Conservation (phyloP, 2,888 invertebrate species). For the Caenorhabditis sp. region DNA sequence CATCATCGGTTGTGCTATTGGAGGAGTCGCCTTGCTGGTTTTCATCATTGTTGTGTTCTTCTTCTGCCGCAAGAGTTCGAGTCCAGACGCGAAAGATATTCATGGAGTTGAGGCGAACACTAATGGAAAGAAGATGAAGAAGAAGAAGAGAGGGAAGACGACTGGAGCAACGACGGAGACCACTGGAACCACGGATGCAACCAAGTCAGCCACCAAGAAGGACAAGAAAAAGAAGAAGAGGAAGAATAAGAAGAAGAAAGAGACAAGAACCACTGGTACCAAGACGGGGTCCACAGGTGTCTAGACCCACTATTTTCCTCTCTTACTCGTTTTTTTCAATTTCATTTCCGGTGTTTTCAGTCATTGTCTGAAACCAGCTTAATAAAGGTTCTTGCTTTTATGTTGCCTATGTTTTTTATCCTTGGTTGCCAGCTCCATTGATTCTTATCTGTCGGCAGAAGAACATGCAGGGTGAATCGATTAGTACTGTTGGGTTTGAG, state of each 20-base stretch:
- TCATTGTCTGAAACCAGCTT: too few relatives aligned
- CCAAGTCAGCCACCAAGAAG: background rate
- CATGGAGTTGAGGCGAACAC: too few relatives aligned
- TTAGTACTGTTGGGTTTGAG: too few relatives aligned
- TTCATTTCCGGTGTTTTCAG: too few relatives aligned
- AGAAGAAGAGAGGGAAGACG: background rate
- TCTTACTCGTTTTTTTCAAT: too few relatives aligned
- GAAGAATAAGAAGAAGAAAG: background rate
- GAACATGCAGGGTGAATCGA: too few relatives aligned
- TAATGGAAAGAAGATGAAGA: background rate
- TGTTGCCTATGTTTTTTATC: too few relatives aligned
- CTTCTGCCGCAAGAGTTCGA: background rate
- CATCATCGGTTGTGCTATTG: slow-evolving; percentile 4
- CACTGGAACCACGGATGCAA: background rate
- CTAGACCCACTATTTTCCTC: too few relatives aligned
- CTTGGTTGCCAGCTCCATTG: too few relatives aligned
- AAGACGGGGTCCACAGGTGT: background rate
- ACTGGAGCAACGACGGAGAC: background rate
- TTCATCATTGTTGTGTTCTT: background rate
- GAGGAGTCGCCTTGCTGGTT: background rate
- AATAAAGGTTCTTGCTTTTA: too few relatives aligned
- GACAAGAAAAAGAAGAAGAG: background rate
- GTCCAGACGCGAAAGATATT: background rate
- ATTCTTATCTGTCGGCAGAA: too few relatives aligned
- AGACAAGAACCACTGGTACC: background rate